A percentile compares a stretch with the other conserved stretches of the same genome.
Conservation (phyloP, 1,140 invertebrate species). For the Portunus trituberculatus region DNA sequence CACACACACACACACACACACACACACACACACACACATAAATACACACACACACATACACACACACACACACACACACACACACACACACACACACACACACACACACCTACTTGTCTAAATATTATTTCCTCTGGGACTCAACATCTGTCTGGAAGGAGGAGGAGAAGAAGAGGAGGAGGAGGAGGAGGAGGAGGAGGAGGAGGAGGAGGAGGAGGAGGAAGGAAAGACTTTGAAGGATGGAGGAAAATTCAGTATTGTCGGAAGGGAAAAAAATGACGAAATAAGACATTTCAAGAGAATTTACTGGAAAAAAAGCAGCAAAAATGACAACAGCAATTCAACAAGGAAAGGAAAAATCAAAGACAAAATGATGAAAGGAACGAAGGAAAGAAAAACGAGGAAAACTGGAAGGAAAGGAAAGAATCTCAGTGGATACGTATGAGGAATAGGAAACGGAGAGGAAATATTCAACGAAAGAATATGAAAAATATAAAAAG, state of each 20-base stretch:
- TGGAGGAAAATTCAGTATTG: background rate
- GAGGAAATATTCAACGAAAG: background rate
- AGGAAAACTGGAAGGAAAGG: background rate
- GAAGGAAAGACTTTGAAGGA: background rate
- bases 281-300: background rate
- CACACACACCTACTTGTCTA: constrained; percentile 27
- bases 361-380: background rate
- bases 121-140: constrained; percentile 30
- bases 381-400: background rate
- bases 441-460: background rate
- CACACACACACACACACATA: constrained; percentile 42
- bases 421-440: background rate
- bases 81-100: constrained; percentile 47
- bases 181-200: background rate
- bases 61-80: constrained; percentile 45
- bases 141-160: background rate
- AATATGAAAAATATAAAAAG: background rate
- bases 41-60: constrained; percentile 43
- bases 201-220: background rate
- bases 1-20: constrained; percentile 39
- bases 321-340: too few relatives aligned
- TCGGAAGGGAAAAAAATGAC: background rate
- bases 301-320: background rate
- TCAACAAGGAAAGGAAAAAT: background rate
- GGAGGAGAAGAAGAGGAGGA: background rate